Evolutionary conservation across 2,888 invertebrate genomes (phyloP).

Genomic region (Chrysolina haemoptera): DNA sequence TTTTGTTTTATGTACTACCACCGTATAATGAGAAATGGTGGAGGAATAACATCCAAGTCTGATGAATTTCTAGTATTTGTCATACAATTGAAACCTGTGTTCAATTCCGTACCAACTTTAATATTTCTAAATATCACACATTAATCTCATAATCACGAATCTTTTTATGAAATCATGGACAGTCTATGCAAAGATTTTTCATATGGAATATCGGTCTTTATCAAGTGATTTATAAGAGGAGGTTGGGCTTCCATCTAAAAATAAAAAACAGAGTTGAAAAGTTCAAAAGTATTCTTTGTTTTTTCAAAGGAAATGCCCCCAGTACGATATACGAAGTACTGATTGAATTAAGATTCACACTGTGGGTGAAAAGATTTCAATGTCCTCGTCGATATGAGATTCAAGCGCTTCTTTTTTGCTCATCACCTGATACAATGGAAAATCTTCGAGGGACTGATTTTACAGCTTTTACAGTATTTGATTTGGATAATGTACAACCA

Average conservation of each 20-base stretch:
- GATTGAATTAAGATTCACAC: no score
- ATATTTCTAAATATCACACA: conserved; percentile 14
- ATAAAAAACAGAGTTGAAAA: no score
- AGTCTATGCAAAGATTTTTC: not conserved
- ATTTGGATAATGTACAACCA: conserved; percentile 40
- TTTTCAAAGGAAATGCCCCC: no score
- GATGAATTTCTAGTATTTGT: no score
- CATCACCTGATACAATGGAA: not conserved
- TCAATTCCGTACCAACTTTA: not conserved
- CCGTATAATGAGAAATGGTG: no score
- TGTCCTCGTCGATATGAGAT: no score
- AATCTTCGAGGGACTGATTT: not conserved
- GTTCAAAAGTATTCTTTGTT: no score
- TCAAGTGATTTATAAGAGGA: not conserved
- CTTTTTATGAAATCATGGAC: not conserved
- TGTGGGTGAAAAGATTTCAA: no score
- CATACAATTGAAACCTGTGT: not conserved
- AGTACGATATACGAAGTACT: no score
- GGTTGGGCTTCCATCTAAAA: not conserved
- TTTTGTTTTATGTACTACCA: no score
- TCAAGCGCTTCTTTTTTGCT: not conserved
- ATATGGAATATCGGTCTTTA: not conserved
- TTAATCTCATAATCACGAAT: conserved; percentile 5
- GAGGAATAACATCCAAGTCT: no score
- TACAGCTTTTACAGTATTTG: conserved; percentile 30